A percentile compares a stretch with the other conserved stretches of the same genome.
phyloP scores from a whole-genome alignment of 2,797 vertebrate genomes.

The Nyctalus aviator region DNA sequence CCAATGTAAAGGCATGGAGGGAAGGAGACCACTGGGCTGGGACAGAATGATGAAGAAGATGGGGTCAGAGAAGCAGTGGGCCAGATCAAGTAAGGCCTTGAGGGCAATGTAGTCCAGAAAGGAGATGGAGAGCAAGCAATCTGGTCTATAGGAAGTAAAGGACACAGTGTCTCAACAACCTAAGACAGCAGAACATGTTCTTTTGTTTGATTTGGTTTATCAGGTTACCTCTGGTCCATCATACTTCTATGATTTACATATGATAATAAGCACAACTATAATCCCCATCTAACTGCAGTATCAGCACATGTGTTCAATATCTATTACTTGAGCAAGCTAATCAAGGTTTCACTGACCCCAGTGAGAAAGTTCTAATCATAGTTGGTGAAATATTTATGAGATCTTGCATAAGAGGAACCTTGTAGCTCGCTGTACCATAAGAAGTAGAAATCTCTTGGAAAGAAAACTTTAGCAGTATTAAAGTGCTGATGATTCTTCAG shows the following conservation, averaged over 20 bases:
- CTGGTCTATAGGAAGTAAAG: background rate
- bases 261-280: slow-evolving; percentile 54
- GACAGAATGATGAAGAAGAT: background rate
- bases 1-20: background rate
- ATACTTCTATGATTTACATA: slow-evolving; percentile 51
- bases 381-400: slow-evolving; percentile 78
- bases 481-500: slow-evolving; percentile 49
- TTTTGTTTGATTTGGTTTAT: slow-evolving; percentile 50
- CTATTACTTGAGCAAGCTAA: slow-evolving; percentile 68
- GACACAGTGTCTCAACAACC: background rate
- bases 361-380: slow-evolving; percentile 59
- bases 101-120: background rate
- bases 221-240: background rate
- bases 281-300: slow-evolving; percentile 11
- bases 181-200: background rate
- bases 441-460: slow-evolving; percentile 71
- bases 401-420: slow-evolving; percentile 69
- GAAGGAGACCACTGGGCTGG: background rate
- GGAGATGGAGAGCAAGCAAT: background rate
- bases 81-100: background rate
- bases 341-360: slow-evolving; percentile 75
- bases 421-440: slow-evolving; percentile 70
- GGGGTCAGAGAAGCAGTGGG: background rate
- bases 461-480: slow-evolving; percentile 59
- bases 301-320: slow-evolving; percentile 58